Conservation (phyloP, 2,113 vertebrate genomes). For the Globicephala melas region DNA sequence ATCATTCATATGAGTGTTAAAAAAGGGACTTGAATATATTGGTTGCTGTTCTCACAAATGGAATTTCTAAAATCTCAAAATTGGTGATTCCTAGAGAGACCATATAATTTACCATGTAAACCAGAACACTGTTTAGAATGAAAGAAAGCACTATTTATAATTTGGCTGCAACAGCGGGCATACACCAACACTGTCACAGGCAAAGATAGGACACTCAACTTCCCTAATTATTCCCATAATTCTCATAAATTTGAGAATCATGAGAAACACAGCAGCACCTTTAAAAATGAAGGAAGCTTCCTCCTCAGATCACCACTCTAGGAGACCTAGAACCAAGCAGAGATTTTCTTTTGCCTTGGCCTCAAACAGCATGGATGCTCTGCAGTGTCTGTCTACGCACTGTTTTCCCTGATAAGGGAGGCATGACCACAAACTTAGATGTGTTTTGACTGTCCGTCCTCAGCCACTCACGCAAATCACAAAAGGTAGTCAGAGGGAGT, state of each 20-base stretch:
- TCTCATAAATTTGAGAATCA: not conserved
- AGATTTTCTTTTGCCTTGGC: not conserved
- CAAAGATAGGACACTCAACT: not conserved
- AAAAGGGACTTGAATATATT: not conserved
- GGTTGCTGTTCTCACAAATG: not conserved
- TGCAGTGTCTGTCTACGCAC: not conserved
- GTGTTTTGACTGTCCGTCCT: conserved; percentile 23
- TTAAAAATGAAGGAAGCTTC: conserved; percentile 27
- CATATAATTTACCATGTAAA: not conserved
- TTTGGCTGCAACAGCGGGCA: not conserved
- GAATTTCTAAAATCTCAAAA: conserved; percentile 30
- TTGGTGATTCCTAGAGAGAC: not conserved
- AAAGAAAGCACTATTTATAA: not conserved
- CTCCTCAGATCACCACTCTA: not conserved
- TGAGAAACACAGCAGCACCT: not conserved
- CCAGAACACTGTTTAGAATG: not conserved
- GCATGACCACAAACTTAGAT: conserved; percentile 34
- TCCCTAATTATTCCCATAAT: not conserved
- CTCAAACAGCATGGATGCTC: not conserved
- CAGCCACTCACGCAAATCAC: not conserved
- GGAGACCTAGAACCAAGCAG: not conserved
- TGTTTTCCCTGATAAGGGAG: not conserved
- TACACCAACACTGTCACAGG: not conserved
- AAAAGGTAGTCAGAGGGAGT: not conserved
- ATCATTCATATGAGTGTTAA: not conserved